Evolutionary conservation across 2,888 invertebrate species (phyloP).

Genomic region (Nemotelus nigrinus): DNA sequence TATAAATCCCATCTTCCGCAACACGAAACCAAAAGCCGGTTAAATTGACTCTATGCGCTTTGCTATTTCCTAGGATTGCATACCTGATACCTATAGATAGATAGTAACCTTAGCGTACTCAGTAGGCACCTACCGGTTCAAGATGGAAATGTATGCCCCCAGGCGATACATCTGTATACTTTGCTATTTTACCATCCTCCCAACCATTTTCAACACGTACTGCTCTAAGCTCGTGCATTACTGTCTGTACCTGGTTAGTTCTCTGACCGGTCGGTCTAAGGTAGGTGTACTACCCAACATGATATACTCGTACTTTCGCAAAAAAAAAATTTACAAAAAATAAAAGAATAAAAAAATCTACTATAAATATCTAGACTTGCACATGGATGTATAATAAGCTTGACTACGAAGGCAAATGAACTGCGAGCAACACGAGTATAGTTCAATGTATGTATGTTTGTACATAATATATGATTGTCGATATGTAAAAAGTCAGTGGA

Average conservation of each 20-base stretch:
- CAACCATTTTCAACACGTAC: background rate
- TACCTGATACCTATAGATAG: conserved; percentile 6
- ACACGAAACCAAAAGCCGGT: background rate
- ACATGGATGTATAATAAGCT: background rate
- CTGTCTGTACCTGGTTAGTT: background rate
- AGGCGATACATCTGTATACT: conserved; percentile 12
- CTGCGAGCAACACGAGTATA: background rate
- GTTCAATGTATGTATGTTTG: background rate
- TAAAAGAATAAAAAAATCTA: no score
- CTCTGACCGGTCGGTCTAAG: background rate
- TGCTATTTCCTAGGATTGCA: background rate
- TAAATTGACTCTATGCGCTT: background rate
- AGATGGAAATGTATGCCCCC: background rate
- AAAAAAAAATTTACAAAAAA: no score
- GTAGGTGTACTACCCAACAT: no score
- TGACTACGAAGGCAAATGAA: background rate
- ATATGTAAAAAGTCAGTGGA: no score
- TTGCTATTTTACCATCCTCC: background rate
- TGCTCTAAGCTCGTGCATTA: background rate
- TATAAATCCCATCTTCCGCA: conserved; percentile 12
- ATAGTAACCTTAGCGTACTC: background rate
- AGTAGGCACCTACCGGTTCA: background rate
- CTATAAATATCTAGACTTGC: no score
- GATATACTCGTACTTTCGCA: no score
- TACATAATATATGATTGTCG: no score